Evolutionary conservation across 2,888 invertebrate genomes (phyloP).

Genomic region (Andrena praecox): DNA sequence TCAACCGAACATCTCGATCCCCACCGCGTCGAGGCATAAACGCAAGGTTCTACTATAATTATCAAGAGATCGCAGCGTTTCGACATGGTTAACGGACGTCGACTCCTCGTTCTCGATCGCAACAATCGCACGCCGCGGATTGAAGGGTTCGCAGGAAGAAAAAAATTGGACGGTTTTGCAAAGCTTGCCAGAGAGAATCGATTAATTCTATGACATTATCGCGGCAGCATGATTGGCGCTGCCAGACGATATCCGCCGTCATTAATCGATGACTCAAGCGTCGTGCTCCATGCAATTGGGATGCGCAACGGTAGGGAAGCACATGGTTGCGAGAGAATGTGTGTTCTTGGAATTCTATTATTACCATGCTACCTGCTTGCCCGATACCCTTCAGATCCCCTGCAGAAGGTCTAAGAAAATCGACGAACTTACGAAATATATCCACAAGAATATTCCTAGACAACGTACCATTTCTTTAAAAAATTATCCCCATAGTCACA

Average conservation of each 20-base stretch:
- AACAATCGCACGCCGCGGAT: neutral
- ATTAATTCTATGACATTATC: slow-evolving; percentile 30
- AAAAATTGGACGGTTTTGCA: slow-evolving; percentile 3
- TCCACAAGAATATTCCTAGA: too few relatives aligned
- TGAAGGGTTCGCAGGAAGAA: neutral
- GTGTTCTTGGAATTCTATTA: neutral
- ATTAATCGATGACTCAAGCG: slow-evolving; percentile 9
- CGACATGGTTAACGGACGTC: slow-evolving; percentile 10
- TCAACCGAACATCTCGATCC: slow-evolving; percentile 10
- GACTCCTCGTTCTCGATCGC: slow-evolving; percentile 11
- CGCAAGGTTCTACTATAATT: neutral
- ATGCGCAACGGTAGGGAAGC: neutral
- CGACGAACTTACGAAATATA: too few relatives aligned
- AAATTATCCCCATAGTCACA: too few relatives aligned
- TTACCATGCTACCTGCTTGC: neutral
- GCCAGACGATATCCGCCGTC: neutral
- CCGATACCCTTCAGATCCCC: neutral
- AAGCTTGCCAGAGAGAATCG: neutral
- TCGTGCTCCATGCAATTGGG: neutral
- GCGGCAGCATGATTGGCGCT: slow-evolving; percentile 4
- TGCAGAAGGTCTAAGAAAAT: too few relatives aligned
- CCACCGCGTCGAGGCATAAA: neutral
- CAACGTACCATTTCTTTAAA: too few relatives aligned
- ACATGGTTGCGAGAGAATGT: neutral
- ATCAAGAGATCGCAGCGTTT: slow-evolving; percentile 2